A percentile compares a stretch with the other conserved stretches of the same genome.
Conservation (phyloP, 2,797 vertebrate species). For the Poecilia gillii region DNA sequence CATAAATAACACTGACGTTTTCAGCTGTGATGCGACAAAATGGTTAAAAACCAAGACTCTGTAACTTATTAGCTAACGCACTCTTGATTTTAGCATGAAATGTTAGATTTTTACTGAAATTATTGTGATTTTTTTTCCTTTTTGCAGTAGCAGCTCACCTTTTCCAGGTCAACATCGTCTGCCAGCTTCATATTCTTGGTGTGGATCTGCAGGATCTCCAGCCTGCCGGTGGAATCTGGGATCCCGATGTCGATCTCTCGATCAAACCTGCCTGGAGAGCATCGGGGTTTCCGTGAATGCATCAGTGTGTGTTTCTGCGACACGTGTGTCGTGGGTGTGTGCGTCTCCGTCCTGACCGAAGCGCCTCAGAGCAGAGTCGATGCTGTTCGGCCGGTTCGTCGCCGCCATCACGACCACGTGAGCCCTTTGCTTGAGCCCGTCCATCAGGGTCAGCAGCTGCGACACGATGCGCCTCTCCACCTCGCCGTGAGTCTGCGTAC, state of each 20-base stretch:
- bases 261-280: slow-evolving; percentile 90
- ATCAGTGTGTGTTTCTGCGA: background rate
- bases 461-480: slow-evolving; percentile 96
- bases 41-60: background rate
- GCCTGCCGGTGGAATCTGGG: slow-evolving; percentile 91
- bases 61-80: background rate
- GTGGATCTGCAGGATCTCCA: slow-evolving; percentile 97
- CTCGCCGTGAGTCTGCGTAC: slow-evolving; percentile 90
- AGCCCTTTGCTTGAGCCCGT: slow-evolving; percentile 93
- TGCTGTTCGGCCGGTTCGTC: slow-evolving; percentile 96
- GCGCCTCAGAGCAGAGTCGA: slow-evolving; percentile 91
- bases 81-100: background rate
- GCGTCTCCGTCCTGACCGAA: slow-evolving; percentile 83
- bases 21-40: background rate
- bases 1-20: background rate
- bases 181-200: slow-evolving; percentile 97
- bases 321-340: background rate
- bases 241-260: slow-evolving; percentile 97
- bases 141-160: slow-evolving; percentile 73
- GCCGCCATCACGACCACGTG: slow-evolving; percentile 98
- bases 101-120: background rate
- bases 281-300: background rate
- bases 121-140: background rate
- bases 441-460: slow-evolving; percentile 95
- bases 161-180: slow-evolving; percentile 93